Evolutionary conservation across 2,113 vertebrate species (phyloP).

Genomic region (Gracilinanus agilis): DNA sequence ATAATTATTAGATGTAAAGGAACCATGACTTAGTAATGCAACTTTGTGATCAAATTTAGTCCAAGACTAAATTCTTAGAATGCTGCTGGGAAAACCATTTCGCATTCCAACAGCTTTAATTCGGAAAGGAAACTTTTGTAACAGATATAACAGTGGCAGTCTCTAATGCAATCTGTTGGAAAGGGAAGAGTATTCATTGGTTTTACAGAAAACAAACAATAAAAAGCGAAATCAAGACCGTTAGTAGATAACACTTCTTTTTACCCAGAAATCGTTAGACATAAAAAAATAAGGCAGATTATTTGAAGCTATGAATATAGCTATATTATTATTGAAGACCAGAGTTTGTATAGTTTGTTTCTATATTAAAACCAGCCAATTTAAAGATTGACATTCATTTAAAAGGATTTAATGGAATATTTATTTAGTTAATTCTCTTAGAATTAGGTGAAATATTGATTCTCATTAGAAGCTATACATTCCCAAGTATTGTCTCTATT

Average conservation of each 20-base stretch:
- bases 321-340: conserved; percentile 55
- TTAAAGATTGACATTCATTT: conserved; percentile 60
- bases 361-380: conserved; percentile 66
- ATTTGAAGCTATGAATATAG: conserved; percentile 55
- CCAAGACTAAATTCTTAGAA: conserved; percentile 59
- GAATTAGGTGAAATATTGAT: conserved; percentile 7
- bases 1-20: conserved; percentile 15
- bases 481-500: conserved; percentile 43
- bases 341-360: conserved; percentile 38
- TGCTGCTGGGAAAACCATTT: conserved; percentile 50
- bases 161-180: conserved; percentile 36
- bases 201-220: conserved; percentile 59
- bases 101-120: conserved; percentile 68
- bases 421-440: conserved; percentile 57
- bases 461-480: conserved; percentile 48
- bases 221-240: conserved; percentile 7
- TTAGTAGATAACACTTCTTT: conserved; percentile 46
- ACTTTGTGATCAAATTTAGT: conserved; percentile 72
- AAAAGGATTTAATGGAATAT: conserved; percentile 61
- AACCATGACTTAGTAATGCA: conserved; percentile 46
- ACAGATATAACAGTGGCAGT: conserved; percentile 50
- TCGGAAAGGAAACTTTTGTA: conserved; percentile 56
- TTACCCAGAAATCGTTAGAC: conserved; percentile 46
- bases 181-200: conserved; percentile 30
- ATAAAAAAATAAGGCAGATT: not conserved